These are phyloP conservation scores for Spinus olivaceus DNA, from an alignment of 2,797 vertebrate species.

Conservation along the genomic window DNA sequence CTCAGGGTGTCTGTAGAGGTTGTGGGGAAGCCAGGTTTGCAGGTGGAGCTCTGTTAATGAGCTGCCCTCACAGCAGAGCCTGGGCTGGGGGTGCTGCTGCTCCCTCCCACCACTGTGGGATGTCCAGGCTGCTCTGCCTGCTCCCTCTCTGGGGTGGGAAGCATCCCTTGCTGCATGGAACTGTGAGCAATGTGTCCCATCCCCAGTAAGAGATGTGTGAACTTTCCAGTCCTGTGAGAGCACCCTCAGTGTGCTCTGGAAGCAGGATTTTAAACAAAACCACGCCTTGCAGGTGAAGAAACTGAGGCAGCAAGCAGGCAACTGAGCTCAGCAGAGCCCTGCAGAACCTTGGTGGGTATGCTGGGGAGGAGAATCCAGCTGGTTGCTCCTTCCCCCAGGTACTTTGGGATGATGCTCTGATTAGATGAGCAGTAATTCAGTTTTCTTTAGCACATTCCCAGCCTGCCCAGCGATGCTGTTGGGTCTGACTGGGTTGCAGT, in stretches of 20 bases:
- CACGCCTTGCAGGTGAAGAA: neutral
- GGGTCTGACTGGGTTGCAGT: neutral
- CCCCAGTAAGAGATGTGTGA: neutral
- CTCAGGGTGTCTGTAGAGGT: neutral
- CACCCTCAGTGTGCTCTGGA: neutral
- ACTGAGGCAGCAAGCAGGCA: neutral
- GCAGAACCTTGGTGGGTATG: neutral
- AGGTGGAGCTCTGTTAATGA: neutral
- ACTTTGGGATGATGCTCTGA: neutral
- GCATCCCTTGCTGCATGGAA: neutral
- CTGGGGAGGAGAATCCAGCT: neutral
- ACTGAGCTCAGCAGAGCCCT: neutral
- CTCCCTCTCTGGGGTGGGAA: too few relatives aligned
- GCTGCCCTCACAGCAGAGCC: neutral
- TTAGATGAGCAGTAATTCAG: neutral
- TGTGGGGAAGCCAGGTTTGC: neutral
- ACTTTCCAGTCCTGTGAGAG: neutral
- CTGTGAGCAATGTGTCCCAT: rapidly evolving
- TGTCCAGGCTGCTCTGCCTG: neutral
- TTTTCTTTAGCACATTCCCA: neutral
- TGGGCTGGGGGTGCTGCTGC: neutral
- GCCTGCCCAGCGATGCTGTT: neutral
- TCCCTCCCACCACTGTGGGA: rapidly evolving
- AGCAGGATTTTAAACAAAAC: neutral
- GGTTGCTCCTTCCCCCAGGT: neutral